These are phyloP conservation scores for Cheumatopsyche charites DNA, from an alignment of 1,140 invertebrate species.

Conservation along the genomic window DNA sequence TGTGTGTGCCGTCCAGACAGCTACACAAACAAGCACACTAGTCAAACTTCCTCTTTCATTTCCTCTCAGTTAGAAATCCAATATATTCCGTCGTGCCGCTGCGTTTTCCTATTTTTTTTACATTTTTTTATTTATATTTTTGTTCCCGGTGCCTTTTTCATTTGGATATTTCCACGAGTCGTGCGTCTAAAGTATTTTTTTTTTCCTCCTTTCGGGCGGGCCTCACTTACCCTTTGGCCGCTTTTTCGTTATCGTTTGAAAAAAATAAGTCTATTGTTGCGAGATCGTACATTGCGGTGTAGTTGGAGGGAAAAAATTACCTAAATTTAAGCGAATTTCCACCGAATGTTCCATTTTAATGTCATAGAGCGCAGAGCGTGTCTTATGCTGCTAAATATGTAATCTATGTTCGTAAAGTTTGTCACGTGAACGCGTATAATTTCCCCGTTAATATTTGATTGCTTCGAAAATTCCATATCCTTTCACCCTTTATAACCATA, in stretches of 20 bases:
- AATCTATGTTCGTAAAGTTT: not conserved
- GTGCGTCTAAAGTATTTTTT: not conserved
- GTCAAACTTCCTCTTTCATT: conserved; percentile 46
- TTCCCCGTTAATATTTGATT: conserved; percentile 12
- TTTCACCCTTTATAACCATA: not conserved
- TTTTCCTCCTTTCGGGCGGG: no score
- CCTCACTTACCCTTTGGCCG: no score
- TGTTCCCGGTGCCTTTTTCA: not conserved
- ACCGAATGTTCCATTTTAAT: not conserved
- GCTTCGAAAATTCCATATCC: not conserved
- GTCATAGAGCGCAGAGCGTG: not conserved
- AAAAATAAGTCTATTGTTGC: no score
- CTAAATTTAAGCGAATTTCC: no score
- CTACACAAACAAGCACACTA: conserved; percentile 40
- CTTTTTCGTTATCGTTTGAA: no score
- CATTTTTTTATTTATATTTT: not conserved
- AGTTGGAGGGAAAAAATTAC: no score
- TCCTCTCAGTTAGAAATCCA: conserved; percentile 48
- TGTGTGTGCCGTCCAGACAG: conserved; percentile 26
- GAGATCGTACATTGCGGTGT: no score
- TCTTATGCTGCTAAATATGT: not conserved
- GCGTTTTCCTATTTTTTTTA: conserved; percentile 12
- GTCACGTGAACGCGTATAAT: not conserved
- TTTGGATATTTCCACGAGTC: conserved; percentile 14
- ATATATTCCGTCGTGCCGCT: conserved; percentile 38